Base-by-base conservation (phyloP, 1,140 invertebrate species). In the Nasonia longicornis region DNA sequence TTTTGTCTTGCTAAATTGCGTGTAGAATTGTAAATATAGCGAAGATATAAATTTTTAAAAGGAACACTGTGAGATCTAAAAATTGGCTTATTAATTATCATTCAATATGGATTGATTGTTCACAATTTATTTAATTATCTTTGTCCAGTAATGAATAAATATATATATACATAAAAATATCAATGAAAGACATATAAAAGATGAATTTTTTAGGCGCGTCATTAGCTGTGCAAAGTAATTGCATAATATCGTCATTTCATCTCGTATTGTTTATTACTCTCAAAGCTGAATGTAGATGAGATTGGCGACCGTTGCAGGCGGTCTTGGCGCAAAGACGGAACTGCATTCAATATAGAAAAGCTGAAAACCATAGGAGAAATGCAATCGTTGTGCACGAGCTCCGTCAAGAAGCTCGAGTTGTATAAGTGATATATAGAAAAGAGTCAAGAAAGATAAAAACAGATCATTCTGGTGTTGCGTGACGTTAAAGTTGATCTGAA, bases 401-500 rank as follows among this genome's bases (percentile, higher is more conserved):
- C 7, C 10, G 6, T 48, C 26, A 7, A 58, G 38, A 67, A 29
- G 42, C 29, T 69, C 63, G 29, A 3, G 26, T 16, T 70, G 38
- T 29, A 70, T 0, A 26, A 70, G 64, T 69, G 38, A 83, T 64
- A 48, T 70, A 63, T 70, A 12, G 10, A 48, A 70, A 58, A 29
- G 45, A n/a, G 71, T 52, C n/a, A 20, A 71, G 38, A 48, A 52
- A 64, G 76, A 29, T 52, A 35, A 67, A 38, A 69, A 35, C 48
- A 69, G 64, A 48, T 11, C 35, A 64, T 84, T 82, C 70, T 80
- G 63, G 76, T 77, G 67, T 63, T 82, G 77, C 74, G 48, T 52
- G 84, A 79, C 77, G 88, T 90, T 89, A 88, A 88, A 87, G 86
- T 86, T 88, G 84, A 88, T 87, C 84, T 85, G 82, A 89, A 89